Percentiles rank a stretch among this genome's conserved stretches.
These are phyloP conservation scores for Agriopis marginaria DNA, from an alignment of 2,888 invertebrate species.

Conservation along the genomic window DNA sequence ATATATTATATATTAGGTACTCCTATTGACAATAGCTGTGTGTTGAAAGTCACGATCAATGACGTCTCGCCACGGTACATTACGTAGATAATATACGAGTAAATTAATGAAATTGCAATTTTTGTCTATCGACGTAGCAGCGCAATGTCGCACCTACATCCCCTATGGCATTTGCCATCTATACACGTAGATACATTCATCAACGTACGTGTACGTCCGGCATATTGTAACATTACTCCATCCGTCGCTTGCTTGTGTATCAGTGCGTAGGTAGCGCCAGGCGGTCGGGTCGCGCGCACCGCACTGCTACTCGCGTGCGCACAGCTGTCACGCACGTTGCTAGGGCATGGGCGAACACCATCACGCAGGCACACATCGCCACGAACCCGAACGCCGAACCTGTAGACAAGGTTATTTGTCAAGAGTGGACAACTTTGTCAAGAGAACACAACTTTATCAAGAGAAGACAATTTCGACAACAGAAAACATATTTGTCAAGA, in stretches of 20 bases:
- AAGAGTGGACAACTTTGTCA: neutral
- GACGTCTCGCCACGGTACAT: neutral
- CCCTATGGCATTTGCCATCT: neutral
- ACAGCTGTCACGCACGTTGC: slow-evolving; percentile 62
- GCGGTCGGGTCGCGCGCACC: slow-evolving; percentile 59
- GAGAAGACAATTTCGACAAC: neutral
- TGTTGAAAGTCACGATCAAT: neutral
- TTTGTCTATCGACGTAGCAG: neutral
- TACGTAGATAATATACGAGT: neutral
- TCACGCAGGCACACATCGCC: slow-evolving; percentile 74
- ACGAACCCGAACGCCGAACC: slow-evolving; percentile 78
- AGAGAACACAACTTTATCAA: neutral
- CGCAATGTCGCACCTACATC: neutral
- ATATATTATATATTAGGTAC: no score
- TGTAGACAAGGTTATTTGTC: slow-evolving; percentile 44
- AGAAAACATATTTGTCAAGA: no score
- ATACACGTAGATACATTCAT: neutral
- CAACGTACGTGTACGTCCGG: neutral
- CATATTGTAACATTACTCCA: slow-evolving; percentile 9
- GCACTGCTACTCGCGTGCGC: slow-evolving; percentile 64
- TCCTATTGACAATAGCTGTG: neutral
- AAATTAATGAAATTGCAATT: neutral
- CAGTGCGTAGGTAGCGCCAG: slow-evolving; percentile 74
- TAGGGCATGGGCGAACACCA: slow-evolving; percentile 73
- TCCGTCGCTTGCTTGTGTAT: slow-evolving; percentile 34